These are phyloP conservation scores for Polyommatus iphigenia DNA, from an alignment of 2,888 invertebrate species.

Conservation along the genomic window DNA sequence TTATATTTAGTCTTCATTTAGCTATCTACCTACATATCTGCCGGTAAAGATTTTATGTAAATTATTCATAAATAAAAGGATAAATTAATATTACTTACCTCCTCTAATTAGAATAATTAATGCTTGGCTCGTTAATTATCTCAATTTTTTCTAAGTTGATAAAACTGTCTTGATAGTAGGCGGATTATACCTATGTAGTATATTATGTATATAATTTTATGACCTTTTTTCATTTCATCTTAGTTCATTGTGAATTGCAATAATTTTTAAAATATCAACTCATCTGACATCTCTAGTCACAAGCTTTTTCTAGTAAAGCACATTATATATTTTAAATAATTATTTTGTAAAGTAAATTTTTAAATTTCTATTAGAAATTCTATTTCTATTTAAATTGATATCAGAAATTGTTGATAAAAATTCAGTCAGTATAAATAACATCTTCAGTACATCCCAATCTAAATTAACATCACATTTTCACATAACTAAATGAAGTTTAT, in stretches of 20 bases:
- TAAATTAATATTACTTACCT: background rate
- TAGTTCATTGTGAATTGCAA: background rate
- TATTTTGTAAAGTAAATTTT: too few relatives aligned
- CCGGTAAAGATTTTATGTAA: background rate
- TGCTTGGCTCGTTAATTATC: background rate
- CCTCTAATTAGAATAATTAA: background rate
- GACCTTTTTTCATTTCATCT: background rate
- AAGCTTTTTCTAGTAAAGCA: background rate
- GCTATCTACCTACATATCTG: too few relatives aligned
- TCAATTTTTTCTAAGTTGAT: background rate
- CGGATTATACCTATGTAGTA: background rate
- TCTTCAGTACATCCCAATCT: background rate
- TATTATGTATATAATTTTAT: too few relatives aligned
- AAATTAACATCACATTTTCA: conserved; percentile 14
- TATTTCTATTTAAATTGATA: too few relatives aligned
- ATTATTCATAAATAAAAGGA: background rate
- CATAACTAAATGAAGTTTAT: conserved; percentile 36
- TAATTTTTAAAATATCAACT: background rate
- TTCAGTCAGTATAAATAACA: background rate
- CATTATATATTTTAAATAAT: too few relatives aligned
- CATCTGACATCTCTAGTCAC: background rate
- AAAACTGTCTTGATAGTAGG: background rate
- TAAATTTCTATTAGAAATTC: too few relatives aligned
- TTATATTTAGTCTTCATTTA: too few relatives aligned
- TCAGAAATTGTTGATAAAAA: background rate